Conservation (phyloP, 2,888 invertebrate species). For the Drosophila eohydei region DNA sequence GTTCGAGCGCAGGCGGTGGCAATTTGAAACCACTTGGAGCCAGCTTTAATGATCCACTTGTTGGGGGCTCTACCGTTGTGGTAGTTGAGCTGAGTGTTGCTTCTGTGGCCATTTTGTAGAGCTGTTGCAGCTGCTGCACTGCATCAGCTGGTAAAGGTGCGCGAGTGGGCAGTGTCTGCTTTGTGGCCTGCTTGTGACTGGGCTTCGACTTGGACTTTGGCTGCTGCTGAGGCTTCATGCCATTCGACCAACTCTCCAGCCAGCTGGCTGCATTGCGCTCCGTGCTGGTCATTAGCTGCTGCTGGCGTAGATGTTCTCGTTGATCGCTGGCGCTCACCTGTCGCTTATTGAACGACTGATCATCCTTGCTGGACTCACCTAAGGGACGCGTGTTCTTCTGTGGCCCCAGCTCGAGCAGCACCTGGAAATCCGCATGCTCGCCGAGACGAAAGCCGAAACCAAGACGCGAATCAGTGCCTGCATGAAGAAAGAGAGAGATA, state of each 20-base stretch:
- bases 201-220: conserved; percentile 30
- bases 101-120: conserved; percentile 82
- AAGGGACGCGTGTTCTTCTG: conserved; percentile 90
- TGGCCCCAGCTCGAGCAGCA: conserved; percentile 91
- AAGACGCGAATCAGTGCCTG: conserved; percentile 92
- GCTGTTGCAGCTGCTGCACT: conserved; percentile 82
- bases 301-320: conserved; percentile 62
- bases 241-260: conserved; percentile 88
- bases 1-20: conserved; percentile 54
- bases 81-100: conserved; percentile 30
- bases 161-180: conserved; percentile 25
- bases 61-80: conserved; percentile 21
- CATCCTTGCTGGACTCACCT: conserved; percentile 84
- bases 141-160: conserved; percentile 85
- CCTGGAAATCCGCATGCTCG: conserved; percentile 92
- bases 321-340: conserved; percentile 78
- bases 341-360: conserved; percentile 82
- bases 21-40: conserved; percentile 56
- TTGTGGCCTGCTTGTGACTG: conserved; percentile 14
- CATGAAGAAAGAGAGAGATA: background rate
- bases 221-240: conserved; percentile 82
- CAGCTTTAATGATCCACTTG: conserved; percentile 34
- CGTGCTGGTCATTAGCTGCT: conserved; percentile 84
- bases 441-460: conserved; percentile 93
- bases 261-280: conserved; percentile 83